Evolutionary conservation across 2,888 invertebrate species (phyloP), one percentile per base, ranked within the genome.

Genomic region (Diaphora mendica): DNA sequence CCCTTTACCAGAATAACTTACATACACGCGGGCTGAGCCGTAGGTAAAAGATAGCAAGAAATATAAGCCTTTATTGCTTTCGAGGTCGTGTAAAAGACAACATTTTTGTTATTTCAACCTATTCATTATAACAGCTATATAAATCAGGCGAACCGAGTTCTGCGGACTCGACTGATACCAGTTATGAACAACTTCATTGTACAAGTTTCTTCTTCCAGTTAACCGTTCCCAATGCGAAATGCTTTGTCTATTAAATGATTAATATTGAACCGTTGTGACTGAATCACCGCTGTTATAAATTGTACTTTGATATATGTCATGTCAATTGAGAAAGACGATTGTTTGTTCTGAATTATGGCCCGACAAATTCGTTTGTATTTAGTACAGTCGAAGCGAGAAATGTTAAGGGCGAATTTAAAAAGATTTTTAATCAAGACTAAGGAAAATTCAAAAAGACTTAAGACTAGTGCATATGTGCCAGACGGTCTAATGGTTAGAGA

Each of bases 251-350:
- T 51, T 71, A 39, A 39, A 8, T 70, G 42, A 65, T 51, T 51
- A 65, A 65, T 65, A 65, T 71, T 71, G 35, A 65, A 35, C 65
- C 39, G 44, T 62, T 69, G 26, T 70, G 69, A 70, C 44, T 64
- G 64, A 48, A 44, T 64, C 35, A 35, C 51, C 35, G 39, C 51
- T 48, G 33, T 39, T 64, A 64, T 71, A 71, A 64, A 71, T 71
- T 71, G 71, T 65, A 35, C 59, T n/a, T 51, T 71, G 64, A 71
- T 71, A 51, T 70, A 64, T 71, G 64, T 65, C 64, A 71, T 71
- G 48, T 71, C 71, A 48, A 65, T 71, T 65, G 35, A 65, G 42
- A 48, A 33, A 64, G 62, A 39, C 39, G 55, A 55, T 68, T 68
- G 68, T 68, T 55, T 51, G 68, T 51, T 68, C 55, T 39, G 44